Base-by-base conservation (phyloP, 2,888 invertebrate species). In the Marasmarcha lunaedactyla region DNA sequence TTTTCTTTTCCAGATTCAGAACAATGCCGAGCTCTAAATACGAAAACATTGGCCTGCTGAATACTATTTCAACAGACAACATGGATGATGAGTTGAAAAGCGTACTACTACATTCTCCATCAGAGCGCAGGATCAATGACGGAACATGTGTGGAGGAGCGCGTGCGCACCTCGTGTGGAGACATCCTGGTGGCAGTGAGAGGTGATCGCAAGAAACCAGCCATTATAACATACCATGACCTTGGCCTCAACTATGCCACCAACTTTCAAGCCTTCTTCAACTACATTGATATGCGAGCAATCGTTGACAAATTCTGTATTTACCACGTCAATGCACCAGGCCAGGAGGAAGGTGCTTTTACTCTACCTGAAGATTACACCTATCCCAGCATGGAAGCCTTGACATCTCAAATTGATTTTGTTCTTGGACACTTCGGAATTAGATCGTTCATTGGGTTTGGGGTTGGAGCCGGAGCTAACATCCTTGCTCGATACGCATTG, bases 291-390 rank as follows among this genome's bases (percentile, higher is more conserved):
- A 95, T 95, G 94, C 86, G 94, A 55, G 88, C 92, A 37, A 85
- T 96, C 49, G 84, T 95, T 58, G 93, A 95, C 63, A 92, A 95
- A 76, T 99, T 99, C 74, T 97, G 97, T 81, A 93, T 99, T 50
- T 98, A 98, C 71, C 98, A 99, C 73, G 89, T 99, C 35, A 99
- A 97, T 66, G 98, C 98, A 37, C 98, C 98, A 0, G 99, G 99
- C 14, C 98, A 99, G 73, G 97, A 98, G 67, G 98, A 98, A 71
- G 95, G 94, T 37, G 95, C 98, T 34, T 88, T 92, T 38, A 91
- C 94, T 40, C 86, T 99, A 49, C 94, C 96, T 40, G 83, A 81
- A 57, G 81, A 95, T 93, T 98, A 90, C 71, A 87, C 92, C 50
- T 99, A 96, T 76, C 99, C 99, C 40, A 92, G 93, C 45, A 95